Evolutionary conservation across 1,140 invertebrate species (phyloP).

Genomic region (Conopomorpha cramerella): DNA sequence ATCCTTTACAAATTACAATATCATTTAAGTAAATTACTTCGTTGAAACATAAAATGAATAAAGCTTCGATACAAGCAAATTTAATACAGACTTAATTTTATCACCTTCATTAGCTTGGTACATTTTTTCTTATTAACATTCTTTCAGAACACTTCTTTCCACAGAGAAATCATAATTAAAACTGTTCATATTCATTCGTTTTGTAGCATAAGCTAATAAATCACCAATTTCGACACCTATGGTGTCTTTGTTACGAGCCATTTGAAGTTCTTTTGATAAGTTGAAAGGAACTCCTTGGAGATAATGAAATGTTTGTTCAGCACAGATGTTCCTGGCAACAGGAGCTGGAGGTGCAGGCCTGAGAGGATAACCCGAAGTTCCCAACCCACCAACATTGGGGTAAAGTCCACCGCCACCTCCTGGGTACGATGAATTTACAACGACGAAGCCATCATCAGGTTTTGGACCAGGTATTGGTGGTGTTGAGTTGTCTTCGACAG

Average conservation of each 20-base stretch:
- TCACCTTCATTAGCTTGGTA: too few relatives aligned
- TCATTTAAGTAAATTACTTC: too few relatives aligned
- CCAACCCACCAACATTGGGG: constrained; percentile 22
- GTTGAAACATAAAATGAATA: too few relatives aligned
- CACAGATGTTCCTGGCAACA: constrained; percentile 8
- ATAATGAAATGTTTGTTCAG: constrained; percentile 36
- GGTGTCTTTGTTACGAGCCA: constrained; percentile 32
- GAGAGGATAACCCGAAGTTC: constrained; percentile 10
- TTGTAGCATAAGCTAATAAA: constrained; percentile 31
- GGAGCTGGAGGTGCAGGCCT: constrained; percentile 31
- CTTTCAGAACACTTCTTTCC: constrained; percentile 42
- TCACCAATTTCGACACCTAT: constrained; percentile 33
- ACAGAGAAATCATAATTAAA: constrained; percentile 38
- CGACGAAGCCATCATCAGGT: constrained; percentile 31
- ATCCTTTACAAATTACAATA: too few relatives aligned
- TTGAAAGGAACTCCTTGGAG: constrained; percentile 44
- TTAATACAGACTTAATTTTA: too few relatives aligned
- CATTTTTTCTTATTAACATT: constrained; percentile 17
- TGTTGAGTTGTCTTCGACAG: constrained; percentile 32
- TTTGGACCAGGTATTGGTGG: constrained; percentile 41
- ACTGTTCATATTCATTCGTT: constrained; percentile 27
- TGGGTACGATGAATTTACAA: constrained; percentile 23
- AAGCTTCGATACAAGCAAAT: too few relatives aligned
- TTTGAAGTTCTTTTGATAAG: constrained; percentile 29
- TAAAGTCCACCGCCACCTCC: constrained; percentile 19